Evolutionary conservation across 2,888 invertebrate genomes (phyloP), one percentile per base, ranked within the genome.

Genomic region (Microplitis manilae): DNA sequence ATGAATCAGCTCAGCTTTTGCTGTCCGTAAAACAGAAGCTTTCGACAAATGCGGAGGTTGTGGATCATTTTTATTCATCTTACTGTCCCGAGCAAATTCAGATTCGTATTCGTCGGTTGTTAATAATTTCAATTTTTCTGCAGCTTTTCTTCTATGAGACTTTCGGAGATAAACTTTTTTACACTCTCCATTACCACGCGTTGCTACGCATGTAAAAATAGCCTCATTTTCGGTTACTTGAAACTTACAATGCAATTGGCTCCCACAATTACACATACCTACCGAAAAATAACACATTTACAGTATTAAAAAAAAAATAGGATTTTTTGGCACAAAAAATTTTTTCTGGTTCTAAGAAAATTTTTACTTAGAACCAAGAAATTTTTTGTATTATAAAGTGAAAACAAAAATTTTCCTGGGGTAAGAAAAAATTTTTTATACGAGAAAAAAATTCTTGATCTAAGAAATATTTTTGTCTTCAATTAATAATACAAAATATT

Each of bases 91-190:
- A 20, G 81, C 78, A 5, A 80, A 67, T 70, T 82, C 81, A 0
- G 64, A 72, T 68, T 76, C 67, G 9, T 81, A 74, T 62, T 79
- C 13, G 4, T 17, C 70, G 2, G 60, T 60, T 30, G 50, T 70
- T 17, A 6, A 59, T 4, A 7, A 5, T 2, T 8, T 9, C 5
- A 70, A 13, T 70, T 6, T 59, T 61, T 80, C 60, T 0, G 78
- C 80, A n/a, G 82, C 65, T 2, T 79, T 72, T 41, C 41, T 17
- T 70, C 80, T 77, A 5, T 71, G 39, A 1, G 78, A 69, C n/a
- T 79, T 75, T 67, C 82, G 68, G 20, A 81, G 17, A 38, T 77
- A 82, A n/a, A 77, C 60, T 74, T 82, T 83, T 1, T 79, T 76
- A 67, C 80, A 83, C 7, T 79, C 61, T 7, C n/a, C 30, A 17